These are phyloP conservation scores for Diarsia dahlii DNA, from an alignment of 2,888 invertebrate genomes.

Conservation along the genomic window DNA sequence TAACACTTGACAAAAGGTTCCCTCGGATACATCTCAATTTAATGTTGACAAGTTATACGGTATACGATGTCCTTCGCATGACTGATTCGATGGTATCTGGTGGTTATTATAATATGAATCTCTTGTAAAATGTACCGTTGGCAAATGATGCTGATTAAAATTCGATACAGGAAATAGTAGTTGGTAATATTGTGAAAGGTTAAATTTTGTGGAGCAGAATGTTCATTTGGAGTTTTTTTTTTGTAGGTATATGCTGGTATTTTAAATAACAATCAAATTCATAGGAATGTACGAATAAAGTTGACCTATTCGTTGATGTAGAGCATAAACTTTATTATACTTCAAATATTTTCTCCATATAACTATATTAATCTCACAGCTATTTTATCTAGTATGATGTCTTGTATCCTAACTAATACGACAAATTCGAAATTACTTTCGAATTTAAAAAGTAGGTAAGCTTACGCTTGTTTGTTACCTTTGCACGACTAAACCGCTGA, in stretches of 20 bases:
- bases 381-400: not conserved
- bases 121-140: constrained; percentile 20
- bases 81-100: constrained; percentile 48
- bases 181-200: too few species aligned
- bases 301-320: not conserved
- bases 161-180: not conserved
- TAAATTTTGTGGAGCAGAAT: too few species aligned
- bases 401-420: too few species aligned
- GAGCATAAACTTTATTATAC: not conserved
- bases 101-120: constrained; percentile 49
- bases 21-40: constrained; percentile 54
- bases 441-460: too few species aligned
- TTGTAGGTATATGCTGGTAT: not conserved
- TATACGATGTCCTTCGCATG: constrained; percentile 29
- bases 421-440: too few species aligned
- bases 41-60: constrained; percentile 41
- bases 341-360: too few species aligned
- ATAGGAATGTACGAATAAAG: not conserved
- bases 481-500: too few species aligned
- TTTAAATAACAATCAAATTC: not conserved
- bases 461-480: too few species aligned
- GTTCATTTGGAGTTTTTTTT: too few species aligned
- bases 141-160: constrained; percentile 34
- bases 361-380: not conserved
- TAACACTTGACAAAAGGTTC: constrained; percentile 28